Percentiles rank a stretch among this genome's conserved stretches.
Evolutionary conservation across 1,140 invertebrate species (phyloP).

Genomic region (Rhyacophila brunnea): DNA sequence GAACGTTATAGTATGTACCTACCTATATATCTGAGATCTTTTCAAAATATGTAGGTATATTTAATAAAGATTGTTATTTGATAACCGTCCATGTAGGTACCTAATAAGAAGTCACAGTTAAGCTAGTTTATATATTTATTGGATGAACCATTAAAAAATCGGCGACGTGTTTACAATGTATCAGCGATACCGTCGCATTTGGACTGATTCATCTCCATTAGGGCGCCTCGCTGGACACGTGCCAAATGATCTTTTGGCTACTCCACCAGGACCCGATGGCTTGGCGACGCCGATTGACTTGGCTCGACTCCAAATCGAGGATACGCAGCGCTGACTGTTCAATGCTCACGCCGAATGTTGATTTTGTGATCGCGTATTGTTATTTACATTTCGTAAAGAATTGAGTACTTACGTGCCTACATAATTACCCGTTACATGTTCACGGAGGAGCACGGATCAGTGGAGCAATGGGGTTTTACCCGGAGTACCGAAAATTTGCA

Average conservation of each 20-base stretch:
- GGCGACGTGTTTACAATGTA: slow-evolving; percentile 13
- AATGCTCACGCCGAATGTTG: too few relatives aligned
- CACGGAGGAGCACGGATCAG: too few relatives aligned
- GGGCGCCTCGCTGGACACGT: neutral
- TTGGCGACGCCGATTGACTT: neutral
- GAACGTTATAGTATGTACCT: too few relatives aligned
- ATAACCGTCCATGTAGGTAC: too few relatives aligned
- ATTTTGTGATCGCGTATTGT: neutral
- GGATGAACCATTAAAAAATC: neutral
- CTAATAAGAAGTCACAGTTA: neutral
- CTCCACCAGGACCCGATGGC: neutral
- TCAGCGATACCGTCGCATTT: slow-evolving; percentile 6
- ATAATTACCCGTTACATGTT: too few relatives aligned
- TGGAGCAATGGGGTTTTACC: too few relatives aligned
- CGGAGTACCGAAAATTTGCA: too few relatives aligned
- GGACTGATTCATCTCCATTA: slow-evolving; percentile 19
- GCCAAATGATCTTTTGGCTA: slow-evolving; percentile 5
- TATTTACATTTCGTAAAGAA: neutral
- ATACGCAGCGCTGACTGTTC: neutral
- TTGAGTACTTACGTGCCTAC: too few relatives aligned
- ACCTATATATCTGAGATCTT: too few relatives aligned
- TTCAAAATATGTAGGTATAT: too few relatives aligned
- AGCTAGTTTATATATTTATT: neutral
- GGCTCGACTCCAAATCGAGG: slow-evolving; percentile 3
- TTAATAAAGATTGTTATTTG: too few relatives aligned